A percentile compares a stretch with the other conserved stretches of the same genome.
phyloP scores from a whole-genome alignment of 1,140 invertebrate genomes.

The Agrypnia vestita region DNA sequence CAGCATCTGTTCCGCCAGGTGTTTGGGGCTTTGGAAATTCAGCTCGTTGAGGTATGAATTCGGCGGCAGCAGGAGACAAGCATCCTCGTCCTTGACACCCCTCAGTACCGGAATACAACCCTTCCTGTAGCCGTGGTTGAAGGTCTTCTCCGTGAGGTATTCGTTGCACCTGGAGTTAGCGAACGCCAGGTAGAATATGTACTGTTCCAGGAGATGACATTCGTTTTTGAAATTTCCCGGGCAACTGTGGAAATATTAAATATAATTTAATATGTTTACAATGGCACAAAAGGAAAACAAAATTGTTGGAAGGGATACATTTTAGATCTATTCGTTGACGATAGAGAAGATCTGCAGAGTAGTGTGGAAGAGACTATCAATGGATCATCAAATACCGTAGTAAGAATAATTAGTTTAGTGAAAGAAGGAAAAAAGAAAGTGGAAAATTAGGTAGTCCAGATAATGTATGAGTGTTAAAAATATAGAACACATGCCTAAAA shows the following conservation, averaged over 20 bases:
- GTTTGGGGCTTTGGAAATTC: constrained; percentile 78
- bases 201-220: constrained; percentile 74
- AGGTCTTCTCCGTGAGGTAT: constrained; percentile 83
- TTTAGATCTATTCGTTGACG: too few relatives aligned
- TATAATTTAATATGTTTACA: too few relatives aligned
- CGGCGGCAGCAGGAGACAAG: constrained; percentile 75
- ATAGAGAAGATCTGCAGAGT: too few relatives aligned
- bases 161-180: constrained; percentile 83
- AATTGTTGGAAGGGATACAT: too few relatives aligned
- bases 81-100: constrained; percentile 74
- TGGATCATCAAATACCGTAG: too few relatives aligned
- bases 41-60: constrained; percentile 83
- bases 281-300: too few relatives aligned
- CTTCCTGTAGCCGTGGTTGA: constrained; percentile 77
- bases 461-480: too few relatives aligned
- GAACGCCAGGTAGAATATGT: constrained; percentile 85
- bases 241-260: constrained; percentile 70
- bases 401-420: too few relatives aligned
- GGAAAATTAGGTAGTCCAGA: too few relatives aligned
- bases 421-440: too few relatives aligned
- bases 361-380: too few relatives aligned
- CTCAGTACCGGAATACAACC: constrained; percentile 81
- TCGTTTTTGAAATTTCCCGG: constrained; percentile 76
- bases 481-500: too few relatives aligned
- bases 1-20: constrained; percentile 74